Evolutionary conservation across 2,888 invertebrate genomes (phyloP), one percentile per base, ranked within the genome.

Genomic region (Morinoia aosen): DNA sequence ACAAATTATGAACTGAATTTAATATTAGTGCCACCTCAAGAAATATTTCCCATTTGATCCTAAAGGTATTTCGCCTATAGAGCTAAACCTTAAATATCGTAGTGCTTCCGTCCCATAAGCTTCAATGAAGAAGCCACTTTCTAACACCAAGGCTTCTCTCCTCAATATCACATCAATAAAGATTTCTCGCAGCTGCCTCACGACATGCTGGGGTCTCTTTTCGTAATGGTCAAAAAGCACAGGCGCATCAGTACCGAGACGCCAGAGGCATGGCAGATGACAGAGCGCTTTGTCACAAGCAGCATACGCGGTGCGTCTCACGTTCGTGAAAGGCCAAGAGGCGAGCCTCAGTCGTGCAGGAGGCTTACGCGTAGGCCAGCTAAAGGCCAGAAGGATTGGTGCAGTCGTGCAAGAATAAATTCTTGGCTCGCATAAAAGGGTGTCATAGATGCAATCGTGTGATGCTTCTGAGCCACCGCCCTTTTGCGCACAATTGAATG

Each of bases 371-470:
- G 76, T 76, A 76, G 76, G 76, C 76, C 76, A 25, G 76, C 25
- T 76, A 76, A 76, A 76, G 76, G 76, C 76, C 33, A 76, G 76
- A 76, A 76, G 76, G 76, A 76, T 76, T 33, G 76, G 76, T 76
- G 76, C 76, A 76, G 76, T 76, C 76, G 76, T 76, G 76, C 76
- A 76, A 33, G 76, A 76, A 76, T 76, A 76, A 76, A 76, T 76
- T 76, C 76, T 76, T 76, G 76, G 76, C 76, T 76, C 76, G 76
- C 76, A 76, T 76, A 76, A 76, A 76, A 76, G 76, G 76, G 76
- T 76, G 76, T 76, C 76, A 76, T 16, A 76, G 76, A 33, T 16
- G 76, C 76, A 76, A 76, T 76, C 76, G 76, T 76, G 76, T 76
- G 76, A 76, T 76, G 76, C 76, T 33, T 76, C 33, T 33, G 19